phyloP scores from a whole-genome alignment of 1,140 invertebrate genomes.

The Drosophila kikkawai region DNA sequence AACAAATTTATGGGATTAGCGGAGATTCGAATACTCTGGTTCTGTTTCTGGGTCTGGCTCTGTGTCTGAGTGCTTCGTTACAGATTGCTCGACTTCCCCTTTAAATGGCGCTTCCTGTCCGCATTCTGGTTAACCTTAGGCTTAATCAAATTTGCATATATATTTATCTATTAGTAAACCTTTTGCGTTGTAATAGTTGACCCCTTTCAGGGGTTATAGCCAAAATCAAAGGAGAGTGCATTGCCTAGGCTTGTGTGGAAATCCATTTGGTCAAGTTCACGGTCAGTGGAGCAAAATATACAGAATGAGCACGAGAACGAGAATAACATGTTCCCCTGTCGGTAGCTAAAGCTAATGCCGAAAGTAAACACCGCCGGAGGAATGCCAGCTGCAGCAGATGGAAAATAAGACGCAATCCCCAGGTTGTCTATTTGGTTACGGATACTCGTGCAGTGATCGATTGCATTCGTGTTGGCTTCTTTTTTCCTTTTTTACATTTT shows the following conservation, averaged over 20 bases:
- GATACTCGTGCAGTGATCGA: slow-evolving; percentile 56
- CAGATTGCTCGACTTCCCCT: slow-evolving; percentile 58
- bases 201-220: neutral
- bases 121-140: slow-evolving; percentile 75
- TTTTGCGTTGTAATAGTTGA: slow-evolving; percentile 22
- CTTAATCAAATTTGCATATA: slow-evolving; percentile 35
- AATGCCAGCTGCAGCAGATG: slow-evolving; percentile 36
- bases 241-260: neutral
- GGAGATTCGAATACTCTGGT: slow-evolving; percentile 14
- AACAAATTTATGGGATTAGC: slow-evolving; percentile 55
- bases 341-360: slow-evolving; percentile 40
- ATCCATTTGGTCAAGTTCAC: slow-evolving; percentile 63
- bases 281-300: slow-evolving; percentile 62
- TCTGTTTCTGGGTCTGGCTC: neutral
- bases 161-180: neutral
- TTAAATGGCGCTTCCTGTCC: slow-evolving; percentile 57
- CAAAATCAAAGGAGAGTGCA: slow-evolving; percentile 12
- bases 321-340: slow-evolving; percentile 34
- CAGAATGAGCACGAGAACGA: slow-evolving; percentile 17
- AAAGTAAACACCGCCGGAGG: slow-evolving; percentile 47
- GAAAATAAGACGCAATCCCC: slow-evolving; percentile 38
- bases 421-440: slow-evolving; percentile 36
- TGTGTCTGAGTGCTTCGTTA: slow-evolving; percentile 44
- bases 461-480: slow-evolving; percentile 46
- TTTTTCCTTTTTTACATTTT: neutral